These are phyloP conservation scores for Macrophya annulata DNA, from an alignment of 2,888 invertebrate species.

Conservation along the genomic window DNA sequence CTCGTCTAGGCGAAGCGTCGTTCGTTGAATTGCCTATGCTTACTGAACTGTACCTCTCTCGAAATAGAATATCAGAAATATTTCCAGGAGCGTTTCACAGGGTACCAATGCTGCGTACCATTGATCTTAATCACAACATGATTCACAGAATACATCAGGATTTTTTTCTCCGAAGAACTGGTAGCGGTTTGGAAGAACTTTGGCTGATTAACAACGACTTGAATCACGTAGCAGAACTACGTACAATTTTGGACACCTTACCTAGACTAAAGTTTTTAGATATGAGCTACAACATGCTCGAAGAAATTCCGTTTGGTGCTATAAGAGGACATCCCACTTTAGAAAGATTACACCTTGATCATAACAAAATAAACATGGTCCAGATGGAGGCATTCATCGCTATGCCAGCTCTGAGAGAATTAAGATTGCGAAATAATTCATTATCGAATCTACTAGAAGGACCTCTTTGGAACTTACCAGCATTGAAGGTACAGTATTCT, in stretches of 20 bases:
- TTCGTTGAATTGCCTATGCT: slow-evolving; percentile 90
- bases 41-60: slow-evolving; percentile 85
- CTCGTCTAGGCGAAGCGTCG: slow-evolving; percentile 87
- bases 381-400: slow-evolving; percentile 91
- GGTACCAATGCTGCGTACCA: slow-evolving; percentile 86
- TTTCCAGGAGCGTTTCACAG: slow-evolving; percentile 91
- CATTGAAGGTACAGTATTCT: slow-evolving; percentile 82
- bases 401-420: slow-evolving; percentile 91
- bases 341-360: slow-evolving; percentile 90
- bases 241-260: slow-evolving; percentile 88
- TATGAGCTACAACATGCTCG: slow-evolving; percentile 89
- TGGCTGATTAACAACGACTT: slow-evolving; percentile 90
- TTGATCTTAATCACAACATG: slow-evolving; percentile 90
- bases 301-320: slow-evolving; percentile 89
- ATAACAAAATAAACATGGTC: slow-evolving; percentile 88
- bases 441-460: slow-evolving; percentile 87
- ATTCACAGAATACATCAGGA: slow-evolving; percentile 90
- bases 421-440: slow-evolving; percentile 92
- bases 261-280: slow-evolving; percentile 90
- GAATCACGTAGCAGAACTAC: slow-evolving; percentile 87
- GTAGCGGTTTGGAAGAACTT: slow-evolving; percentile 89
- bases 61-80: slow-evolving; percentile 88
- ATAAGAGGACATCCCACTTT: slow-evolving; percentile 90
- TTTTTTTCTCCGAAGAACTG: slow-evolving; percentile 89
- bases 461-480: slow-evolving; percentile 93